Percentiles rank a stretch among this genome's conserved stretches.
These are phyloP conservation scores for Orientallactaga sibirica DNA, from an alignment of 2,797 vertebrate genomes.

Conservation along the genomic window DNA sequence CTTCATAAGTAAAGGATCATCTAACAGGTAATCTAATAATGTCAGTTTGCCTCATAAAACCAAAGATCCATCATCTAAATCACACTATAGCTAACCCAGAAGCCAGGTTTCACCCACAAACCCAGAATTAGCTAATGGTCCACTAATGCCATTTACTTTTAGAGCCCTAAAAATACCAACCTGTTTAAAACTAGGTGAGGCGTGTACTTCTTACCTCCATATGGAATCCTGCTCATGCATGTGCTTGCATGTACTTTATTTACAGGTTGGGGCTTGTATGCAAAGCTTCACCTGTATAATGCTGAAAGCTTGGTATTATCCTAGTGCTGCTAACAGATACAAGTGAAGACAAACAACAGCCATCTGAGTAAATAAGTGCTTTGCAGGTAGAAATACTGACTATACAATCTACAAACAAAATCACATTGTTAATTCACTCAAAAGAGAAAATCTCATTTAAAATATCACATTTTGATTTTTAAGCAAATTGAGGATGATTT, in stretches of 20 bases:
- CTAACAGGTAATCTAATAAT: too few relatives aligned
- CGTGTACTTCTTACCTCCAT: background rate
- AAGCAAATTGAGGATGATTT: conserved; percentile 32
- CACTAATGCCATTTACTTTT: background rate
- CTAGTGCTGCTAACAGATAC: background rate
- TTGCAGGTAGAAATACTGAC: background rate
- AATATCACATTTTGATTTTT: background rate
- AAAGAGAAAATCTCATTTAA: background rate
- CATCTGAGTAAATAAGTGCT: background rate
- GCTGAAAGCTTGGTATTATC: background rate
- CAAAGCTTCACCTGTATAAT: background rate
- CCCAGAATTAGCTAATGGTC: background rate
- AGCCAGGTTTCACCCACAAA: background rate
- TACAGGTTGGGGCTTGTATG: background rate
- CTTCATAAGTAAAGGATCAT: background rate
- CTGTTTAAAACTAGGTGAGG: background rate
- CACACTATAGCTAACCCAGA: background rate
- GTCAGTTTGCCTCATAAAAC: background rate
- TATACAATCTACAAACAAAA: background rate
- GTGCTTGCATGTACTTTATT: background rate
- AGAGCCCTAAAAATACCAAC: background rate
- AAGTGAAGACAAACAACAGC: background rate
- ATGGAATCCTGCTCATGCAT: background rate
- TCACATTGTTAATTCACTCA: conserved; percentile 15
- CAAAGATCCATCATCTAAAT: background rate